phyloP scores from a whole-genome alignment of 2,888 invertebrate species.

The Nomada hirtipes region DNA sequence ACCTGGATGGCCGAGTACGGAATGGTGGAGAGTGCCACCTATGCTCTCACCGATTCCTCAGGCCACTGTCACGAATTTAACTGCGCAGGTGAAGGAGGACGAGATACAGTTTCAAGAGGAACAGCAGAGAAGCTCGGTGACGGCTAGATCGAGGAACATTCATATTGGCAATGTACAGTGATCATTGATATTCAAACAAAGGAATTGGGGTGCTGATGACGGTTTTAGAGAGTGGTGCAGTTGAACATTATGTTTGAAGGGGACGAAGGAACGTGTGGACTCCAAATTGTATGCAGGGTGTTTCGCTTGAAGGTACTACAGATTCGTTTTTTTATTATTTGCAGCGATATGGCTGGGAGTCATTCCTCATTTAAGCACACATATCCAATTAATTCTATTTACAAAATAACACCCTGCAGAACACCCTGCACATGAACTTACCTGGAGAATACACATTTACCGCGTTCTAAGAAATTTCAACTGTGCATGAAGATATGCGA shows the following conservation, averaged over 20 bases:
- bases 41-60: conserved; percentile 81
- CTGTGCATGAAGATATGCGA: neutral
- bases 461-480: too few species aligned
- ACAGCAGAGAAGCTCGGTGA: conserved; percentile 50
- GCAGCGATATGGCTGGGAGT: too few species aligned
- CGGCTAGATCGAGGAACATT: conserved; percentile 53
- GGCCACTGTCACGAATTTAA: conserved; percentile 73
- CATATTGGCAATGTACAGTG: conserved; percentile 68
- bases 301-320: too few species aligned
- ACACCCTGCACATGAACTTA: too few species aligned
- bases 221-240: neutral
- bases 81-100: conserved; percentile 80
- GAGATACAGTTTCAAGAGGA: conserved; percentile 62
- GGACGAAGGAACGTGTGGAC: neutral
- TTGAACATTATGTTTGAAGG: neutral
- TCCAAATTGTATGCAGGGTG: neutral
- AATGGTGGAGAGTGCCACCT: conserved; percentile 83
- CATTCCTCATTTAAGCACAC: too few species aligned
- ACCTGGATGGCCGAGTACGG: conserved; percentile 83
- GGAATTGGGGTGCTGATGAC: neutral
- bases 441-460: too few species aligned
- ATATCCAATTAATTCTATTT: too few species aligned
- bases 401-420: too few species aligned
- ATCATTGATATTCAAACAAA: conserved; percentile 1
- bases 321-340: too few species aligned